phyloP scores from a whole-genome alignment of 1,140 invertebrate genomes.

The Halesus radiatus region DNA sequence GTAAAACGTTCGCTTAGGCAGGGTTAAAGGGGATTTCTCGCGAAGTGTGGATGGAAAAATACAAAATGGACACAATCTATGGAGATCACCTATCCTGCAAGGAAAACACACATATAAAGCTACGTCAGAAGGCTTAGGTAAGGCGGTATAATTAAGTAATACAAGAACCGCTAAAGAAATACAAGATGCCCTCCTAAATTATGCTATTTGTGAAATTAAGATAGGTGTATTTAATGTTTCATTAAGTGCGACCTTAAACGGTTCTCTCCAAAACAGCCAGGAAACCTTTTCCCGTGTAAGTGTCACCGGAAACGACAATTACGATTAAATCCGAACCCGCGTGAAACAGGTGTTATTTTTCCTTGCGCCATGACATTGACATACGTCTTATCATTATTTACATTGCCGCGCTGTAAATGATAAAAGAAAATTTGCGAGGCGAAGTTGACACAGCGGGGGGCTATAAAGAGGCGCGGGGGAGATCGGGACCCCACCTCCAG shows the following conservation, averaged over 20 bases:
- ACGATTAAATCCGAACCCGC: constrained; percentile 36
- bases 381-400: constrained; percentile 57
- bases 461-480: constrained; percentile 5
- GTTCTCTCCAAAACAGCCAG: neutral
- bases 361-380: constrained; percentile 52
- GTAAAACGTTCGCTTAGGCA: neutral
- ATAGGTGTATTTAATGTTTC: constrained; percentile 8
- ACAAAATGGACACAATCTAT: neutral
- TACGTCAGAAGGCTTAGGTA: neutral
- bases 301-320: constrained; percentile 34
- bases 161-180: too few species aligned
- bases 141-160: neutral
- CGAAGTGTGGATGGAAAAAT: constrained; percentile 48
- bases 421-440: constrained; percentile 57
- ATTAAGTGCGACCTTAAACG: constrained; percentile 23
- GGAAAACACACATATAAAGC: neutral
- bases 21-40: constrained; percentile 48
- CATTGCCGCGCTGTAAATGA: constrained; percentile 55
- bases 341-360: constrained; percentile 55
- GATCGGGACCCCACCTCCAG: neutral
- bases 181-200: too few species aligned
- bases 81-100: neutral
- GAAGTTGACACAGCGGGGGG: constrained; percentile 42
- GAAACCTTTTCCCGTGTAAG: constrained; percentile 23
- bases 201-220: neutral